Conservation (phyloP, 2,888 invertebrate genomes). For the Nezara viridula region DNA sequence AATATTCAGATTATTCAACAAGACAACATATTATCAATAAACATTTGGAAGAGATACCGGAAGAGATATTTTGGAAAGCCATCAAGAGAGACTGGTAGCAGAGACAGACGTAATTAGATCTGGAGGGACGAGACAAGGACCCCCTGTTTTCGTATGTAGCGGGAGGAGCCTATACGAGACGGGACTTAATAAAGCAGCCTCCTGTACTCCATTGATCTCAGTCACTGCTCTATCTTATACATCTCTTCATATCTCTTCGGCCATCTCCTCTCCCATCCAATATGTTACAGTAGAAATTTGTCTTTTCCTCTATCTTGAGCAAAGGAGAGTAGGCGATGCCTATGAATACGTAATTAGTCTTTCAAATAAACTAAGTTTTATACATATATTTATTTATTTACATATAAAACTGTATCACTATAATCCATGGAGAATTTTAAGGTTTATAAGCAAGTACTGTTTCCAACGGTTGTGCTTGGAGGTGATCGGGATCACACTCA, state of each 20-base stretch:
- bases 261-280: conserved; percentile 16
- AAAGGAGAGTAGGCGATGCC: not conserved
- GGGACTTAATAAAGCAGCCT: conserved; percentile 38
- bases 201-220: conserved; percentile 32
- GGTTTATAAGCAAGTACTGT: too few species aligned
- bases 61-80: not conserved
- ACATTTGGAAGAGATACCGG: not conserved
- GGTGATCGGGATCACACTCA: too few species aligned
- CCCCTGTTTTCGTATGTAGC: conserved; percentile 46
- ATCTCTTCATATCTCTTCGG: conserved; percentile 33
- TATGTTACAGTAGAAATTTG: not conserved
- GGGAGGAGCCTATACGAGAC: conserved; percentile 6
- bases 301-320: not conserved
- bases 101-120: conserved; percentile 8
- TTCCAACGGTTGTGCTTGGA: too few species aligned
- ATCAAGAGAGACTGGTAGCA: not conserved
- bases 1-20: too few species aligned
- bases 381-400: too few species aligned
- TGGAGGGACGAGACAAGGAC: conserved; percentile 36
- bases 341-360: not conserved
- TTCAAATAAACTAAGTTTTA: too few species aligned
- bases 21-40: too few species aligned
- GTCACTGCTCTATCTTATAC: conserved; percentile 23
- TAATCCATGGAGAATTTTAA: too few species aligned
- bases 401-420: too few species aligned